These are phyloP conservation scores for Catamblyrhynchus diadema DNA, from an alignment of 2,797 vertebrate species.

Conservation along the genomic window DNA sequence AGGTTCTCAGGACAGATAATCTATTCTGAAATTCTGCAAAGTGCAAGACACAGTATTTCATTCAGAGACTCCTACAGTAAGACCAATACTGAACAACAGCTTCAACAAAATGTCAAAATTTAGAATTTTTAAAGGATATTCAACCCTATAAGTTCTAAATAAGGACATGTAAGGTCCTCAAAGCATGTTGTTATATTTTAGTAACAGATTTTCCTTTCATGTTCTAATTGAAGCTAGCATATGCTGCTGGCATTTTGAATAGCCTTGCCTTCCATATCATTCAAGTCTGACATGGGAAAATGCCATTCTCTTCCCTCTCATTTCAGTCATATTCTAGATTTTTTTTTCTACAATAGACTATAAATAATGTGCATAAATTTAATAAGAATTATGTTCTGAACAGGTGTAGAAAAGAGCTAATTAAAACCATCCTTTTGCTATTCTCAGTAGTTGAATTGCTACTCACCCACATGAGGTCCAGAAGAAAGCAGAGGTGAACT, in stretches of 20 bases:
- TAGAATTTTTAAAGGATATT: neutral
- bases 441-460: neutral
- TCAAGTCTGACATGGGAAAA: neutral
- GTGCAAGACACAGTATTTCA: neutral
- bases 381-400: neutral
- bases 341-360: neutral
- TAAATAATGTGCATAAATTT: neutral
- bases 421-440: neutral
- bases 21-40: neutral
- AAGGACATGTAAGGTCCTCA: neutral
- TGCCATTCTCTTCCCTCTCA: neutral
- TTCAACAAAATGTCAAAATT: constrained; percentile 4
- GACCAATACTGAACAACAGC: neutral
- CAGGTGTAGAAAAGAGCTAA: neutral
- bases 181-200: neutral
- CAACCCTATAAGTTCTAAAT: neutral
- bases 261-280: neutral
- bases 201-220: constrained; percentile 26
- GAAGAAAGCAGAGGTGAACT: neutral
- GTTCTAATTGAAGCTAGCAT: constrained; percentile 40
- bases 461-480: neutral
- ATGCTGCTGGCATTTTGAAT: constrained; percentile 15
- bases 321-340: neutral
- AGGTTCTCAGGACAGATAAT: neutral
- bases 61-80: neutral